These are phyloP conservation scores for Dryococelus australis DNA, from an alignment of 2,888 invertebrate species.

Conservation along the genomic window DNA sequence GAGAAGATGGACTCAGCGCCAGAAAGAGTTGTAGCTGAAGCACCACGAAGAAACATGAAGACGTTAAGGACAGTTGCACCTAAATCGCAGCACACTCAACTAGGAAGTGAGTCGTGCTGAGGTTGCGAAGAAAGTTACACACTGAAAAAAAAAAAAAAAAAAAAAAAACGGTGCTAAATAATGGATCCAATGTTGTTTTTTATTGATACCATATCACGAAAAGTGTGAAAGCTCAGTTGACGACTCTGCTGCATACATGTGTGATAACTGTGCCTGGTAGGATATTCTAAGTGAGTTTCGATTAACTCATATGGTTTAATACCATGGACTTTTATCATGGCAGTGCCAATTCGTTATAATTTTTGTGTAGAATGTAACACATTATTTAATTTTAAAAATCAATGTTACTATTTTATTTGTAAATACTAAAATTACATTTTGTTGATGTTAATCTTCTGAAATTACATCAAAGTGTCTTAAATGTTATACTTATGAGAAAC, in stretches of 20 bases:
- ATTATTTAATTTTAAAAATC: neutral
- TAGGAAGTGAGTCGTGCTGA: neutral
- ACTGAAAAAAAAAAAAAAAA: neutral
- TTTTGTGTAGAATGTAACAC: neutral
- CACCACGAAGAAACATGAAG: neutral
- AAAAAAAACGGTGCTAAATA: neutral
- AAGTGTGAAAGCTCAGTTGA: neutral
- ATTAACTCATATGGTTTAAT: neutral
- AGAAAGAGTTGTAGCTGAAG: neutral
- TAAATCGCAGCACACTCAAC: neutral
- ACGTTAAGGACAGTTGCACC: neutral
- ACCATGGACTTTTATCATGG: neutral
- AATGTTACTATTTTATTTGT: neutral
- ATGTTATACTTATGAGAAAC: neutral
- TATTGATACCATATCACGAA: neutral
- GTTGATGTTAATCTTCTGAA: neutral
- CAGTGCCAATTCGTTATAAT: neutral
- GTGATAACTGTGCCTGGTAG: neutral
- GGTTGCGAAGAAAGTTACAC: neutral
- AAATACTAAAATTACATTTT: neutral
- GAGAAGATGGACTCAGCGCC: neutral
- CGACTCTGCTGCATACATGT: constrained; percentile 1
- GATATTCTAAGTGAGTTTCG: neutral
- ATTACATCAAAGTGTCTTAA: neutral
- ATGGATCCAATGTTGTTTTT: neutral